Conservation (phyloP, 2,888 invertebrate genomes). For the Hirtodrosophila cameraria region DNA sequence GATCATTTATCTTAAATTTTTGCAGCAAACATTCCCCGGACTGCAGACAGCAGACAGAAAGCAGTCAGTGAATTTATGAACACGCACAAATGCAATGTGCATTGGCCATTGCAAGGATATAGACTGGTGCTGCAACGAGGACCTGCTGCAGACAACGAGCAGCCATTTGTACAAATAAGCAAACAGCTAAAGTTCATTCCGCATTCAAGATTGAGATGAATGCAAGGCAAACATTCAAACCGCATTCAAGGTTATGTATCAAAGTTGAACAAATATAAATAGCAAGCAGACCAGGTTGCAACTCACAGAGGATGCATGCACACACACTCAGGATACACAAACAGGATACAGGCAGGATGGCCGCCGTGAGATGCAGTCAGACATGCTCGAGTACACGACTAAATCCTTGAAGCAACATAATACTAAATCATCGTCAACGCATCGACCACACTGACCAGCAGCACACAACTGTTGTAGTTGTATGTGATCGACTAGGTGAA, state of each 20-base stretch:
- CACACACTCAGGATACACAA: constrained; percentile 27
- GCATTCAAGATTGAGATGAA: constrained; percentile 59
- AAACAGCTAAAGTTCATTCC: constrained; percentile 46
- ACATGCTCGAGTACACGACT: constrained; percentile 74
- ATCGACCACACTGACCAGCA: constrained; percentile 41
- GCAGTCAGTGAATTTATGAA: constrained; percentile 80
- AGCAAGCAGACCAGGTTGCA: constrained; percentile 4
- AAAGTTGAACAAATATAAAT: constrained; percentile 74
- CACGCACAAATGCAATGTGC: constrained; percentile 56
- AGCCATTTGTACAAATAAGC: constrained; percentile 78
- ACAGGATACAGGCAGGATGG: constrained; percentile 34
- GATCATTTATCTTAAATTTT: constrained; percentile 73
- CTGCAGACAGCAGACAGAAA: constrained; percentile 27
- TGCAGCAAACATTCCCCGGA: constrained; percentile 38
- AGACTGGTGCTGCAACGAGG: constrained; percentile 10
- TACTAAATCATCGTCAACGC: constrained; percentile 82
- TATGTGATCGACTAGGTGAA: constrained; percentile 6
- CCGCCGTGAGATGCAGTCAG: constrained; percentile 47
- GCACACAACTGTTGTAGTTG: background rate
- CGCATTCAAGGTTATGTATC: constrained; percentile 81
- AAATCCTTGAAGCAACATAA: constrained; percentile 81
- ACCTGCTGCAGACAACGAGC: constrained; percentile 44
- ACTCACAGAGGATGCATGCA: background rate
- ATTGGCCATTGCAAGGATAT: no score
- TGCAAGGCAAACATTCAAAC: constrained; percentile 57